Evolutionary conservation across 2,888 invertebrate species (phyloP).

Genomic region (Bombyx huttoni): DNA sequence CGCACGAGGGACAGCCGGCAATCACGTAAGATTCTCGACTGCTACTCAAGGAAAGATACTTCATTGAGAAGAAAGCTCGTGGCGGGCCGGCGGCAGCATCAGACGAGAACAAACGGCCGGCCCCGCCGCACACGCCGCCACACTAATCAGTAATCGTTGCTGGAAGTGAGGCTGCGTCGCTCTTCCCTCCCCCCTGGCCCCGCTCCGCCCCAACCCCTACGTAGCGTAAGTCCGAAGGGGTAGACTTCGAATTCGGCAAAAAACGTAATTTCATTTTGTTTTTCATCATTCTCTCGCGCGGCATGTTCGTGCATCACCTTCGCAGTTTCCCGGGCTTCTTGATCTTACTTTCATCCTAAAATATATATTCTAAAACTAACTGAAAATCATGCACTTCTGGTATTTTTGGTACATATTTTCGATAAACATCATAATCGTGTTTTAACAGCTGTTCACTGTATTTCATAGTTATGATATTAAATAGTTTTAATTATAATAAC

Average conservation of each 20-base stretch:
- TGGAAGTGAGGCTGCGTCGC: conserved; percentile 69
- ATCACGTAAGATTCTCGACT: not conserved
- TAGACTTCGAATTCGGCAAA: conserved; percentile 29
- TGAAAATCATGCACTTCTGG: not conserved
- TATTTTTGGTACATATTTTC: not conserved
- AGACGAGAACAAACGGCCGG: conserved; percentile 43
- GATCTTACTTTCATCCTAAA: not conserved
- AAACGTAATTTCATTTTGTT: conserved; percentile 8
- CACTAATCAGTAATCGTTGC: conserved; percentile 75
- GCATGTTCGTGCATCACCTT: not conserved
- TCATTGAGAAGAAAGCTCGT: conserved; percentile 3
- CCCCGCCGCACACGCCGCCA: conserved; percentile 61
- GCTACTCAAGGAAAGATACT: not conserved
- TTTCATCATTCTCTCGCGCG: not conserved
- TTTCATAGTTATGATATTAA: too few relatives aligned
- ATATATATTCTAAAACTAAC: not conserved
- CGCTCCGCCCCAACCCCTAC: conserved; percentile 24
- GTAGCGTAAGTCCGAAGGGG: conserved; percentile 41
- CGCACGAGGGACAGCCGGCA: not conserved
- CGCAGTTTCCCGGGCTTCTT: not conserved
- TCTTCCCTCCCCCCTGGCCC: conserved; percentile 24
- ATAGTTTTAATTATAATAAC: too few relatives aligned
- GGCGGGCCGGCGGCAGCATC: conserved; percentile 41
- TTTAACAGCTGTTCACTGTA: too few relatives aligned
- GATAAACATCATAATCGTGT: too few relatives aligned